Percentiles rank a stretch among this genome's conserved stretches.
Conservation (phyloP, 2,113 vertebrate genomes). For the Plecturocebus donacophilus region DNA sequence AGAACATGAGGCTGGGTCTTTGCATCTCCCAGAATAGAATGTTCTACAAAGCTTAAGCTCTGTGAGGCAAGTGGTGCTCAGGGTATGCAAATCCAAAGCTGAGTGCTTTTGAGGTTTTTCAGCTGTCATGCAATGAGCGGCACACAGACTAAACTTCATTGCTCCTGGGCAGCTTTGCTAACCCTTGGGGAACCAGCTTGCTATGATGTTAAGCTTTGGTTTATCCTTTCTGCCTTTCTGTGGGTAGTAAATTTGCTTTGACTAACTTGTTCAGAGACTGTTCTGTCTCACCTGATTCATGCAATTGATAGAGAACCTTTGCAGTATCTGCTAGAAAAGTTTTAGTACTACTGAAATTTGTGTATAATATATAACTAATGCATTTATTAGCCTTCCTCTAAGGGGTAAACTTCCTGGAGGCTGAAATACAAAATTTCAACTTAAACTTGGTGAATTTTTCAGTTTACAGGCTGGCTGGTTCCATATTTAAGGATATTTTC, state of each 20-base stretch:
- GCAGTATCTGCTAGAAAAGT: not conserved
- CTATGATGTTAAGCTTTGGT: not conserved
- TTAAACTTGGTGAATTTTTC: not conserved
- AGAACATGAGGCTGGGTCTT: too few species aligned
- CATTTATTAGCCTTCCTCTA: not conserved
- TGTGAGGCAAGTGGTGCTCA: not conserved
- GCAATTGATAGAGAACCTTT: not conserved
- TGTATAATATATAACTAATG: not conserved
- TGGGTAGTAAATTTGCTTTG: not conserved
- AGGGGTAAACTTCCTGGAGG: not conserved
- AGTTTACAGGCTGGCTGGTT: not conserved
- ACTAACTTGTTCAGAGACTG: not conserved
- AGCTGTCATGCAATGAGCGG: not conserved
- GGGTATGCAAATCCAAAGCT: fast-evolving
- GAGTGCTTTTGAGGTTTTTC: not conserved
- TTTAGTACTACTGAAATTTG: not conserved
- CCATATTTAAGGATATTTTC: too few species aligned
- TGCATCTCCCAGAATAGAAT: not conserved
- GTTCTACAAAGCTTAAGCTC: not conserved
- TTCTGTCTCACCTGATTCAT: not conserved
- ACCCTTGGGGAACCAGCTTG: not conserved
- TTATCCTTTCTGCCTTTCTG: not conserved
- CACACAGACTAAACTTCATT: not conserved
- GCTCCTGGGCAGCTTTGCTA: not conserved
- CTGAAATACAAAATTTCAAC: not conserved